Percentiles rank a stretch among this genome's conserved stretches.
These are phyloP conservation scores for Agrotis exclamationis DNA, from an alignment of 2,888 invertebrate species.

Conservation along the genomic window DNA sequence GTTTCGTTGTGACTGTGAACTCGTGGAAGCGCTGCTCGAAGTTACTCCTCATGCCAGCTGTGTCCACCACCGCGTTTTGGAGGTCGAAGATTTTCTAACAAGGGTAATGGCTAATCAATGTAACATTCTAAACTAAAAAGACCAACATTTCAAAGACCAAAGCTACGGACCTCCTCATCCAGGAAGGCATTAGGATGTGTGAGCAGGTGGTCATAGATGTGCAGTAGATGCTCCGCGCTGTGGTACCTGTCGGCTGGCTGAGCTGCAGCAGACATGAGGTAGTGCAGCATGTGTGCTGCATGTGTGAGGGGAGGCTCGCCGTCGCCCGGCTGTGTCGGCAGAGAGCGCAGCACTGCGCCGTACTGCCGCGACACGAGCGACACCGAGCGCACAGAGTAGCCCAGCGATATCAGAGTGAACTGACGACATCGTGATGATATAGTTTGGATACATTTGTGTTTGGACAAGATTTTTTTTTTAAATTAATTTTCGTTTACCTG, in stretches of 20 bases:
- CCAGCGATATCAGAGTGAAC: slow-evolving; percentile 89
- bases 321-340: slow-evolving; percentile 92
- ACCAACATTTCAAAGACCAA: background rate
- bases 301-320: slow-evolving; percentile 92
- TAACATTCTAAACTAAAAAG: background rate
- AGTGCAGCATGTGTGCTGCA: slow-evolving; percentile 91
- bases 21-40: slow-evolving; percentile 78
- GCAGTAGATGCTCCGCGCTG: slow-evolving; percentile 93
- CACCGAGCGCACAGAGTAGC: slow-evolving; percentile 92
- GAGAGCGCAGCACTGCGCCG: slow-evolving; percentile 88
- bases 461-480: accelerated
- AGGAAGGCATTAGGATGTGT: slow-evolving; percentile 92
- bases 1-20: slow-evolving; percentile 79
- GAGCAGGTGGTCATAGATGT: slow-evolving; percentile 85
- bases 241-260: slow-evolving; percentile 82
- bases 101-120: background rate
- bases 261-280: slow-evolving; percentile 83
- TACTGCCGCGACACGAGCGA: slow-evolving; percentile 90
- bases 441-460: background rate
- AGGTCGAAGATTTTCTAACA: slow-evolving; percentile 87
- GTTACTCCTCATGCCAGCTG: slow-evolving; percentile 80
- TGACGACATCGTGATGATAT: slow-evolving; percentile 55
- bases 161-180: slow-evolving; percentile 91
- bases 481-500: slow-evolving; percentile 84
- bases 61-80: slow-evolving; percentile 82